Percentiles rank a stretch among this genome's conserved stretches.
Conservation (phyloP, 92 coral and sea anemone species). For the Nematostella vectensis region DNA sequence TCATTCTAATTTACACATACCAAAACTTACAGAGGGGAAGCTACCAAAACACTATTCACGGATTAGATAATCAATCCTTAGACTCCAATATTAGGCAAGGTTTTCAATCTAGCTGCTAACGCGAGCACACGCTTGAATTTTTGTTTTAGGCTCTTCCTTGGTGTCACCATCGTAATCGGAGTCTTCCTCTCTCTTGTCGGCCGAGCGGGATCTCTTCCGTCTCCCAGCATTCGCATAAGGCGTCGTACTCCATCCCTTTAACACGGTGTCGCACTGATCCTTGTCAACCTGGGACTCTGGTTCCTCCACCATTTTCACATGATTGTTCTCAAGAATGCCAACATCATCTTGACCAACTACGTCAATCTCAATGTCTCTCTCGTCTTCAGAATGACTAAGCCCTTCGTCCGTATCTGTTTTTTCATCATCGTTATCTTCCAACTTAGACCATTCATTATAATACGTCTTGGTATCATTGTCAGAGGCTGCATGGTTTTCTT, state of each 20-base stretch:
- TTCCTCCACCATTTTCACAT: constrained; percentile 32
- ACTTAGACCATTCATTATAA: constrained; percentile 1
- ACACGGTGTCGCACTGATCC: neutral
- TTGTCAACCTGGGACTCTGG: neutral
- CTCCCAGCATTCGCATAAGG: constrained; percentile 1
- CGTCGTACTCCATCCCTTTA: constrained; percentile 2
- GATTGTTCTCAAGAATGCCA: constrained; percentile 8
- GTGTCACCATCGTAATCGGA: constrained; percentile 39
- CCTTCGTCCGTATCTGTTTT: constrained; percentile 55
- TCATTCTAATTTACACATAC: no score
- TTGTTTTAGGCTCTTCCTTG: constrained; percentile 60
- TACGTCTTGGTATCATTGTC: neutral
- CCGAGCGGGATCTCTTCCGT: constrained; percentile 16
- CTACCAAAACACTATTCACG: no score
- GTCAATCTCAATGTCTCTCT: constrained; percentile 34
- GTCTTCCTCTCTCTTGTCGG: constrained; percentile 30
- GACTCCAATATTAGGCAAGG: no score
- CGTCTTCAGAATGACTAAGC: constrained; percentile 33
- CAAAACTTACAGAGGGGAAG: no score
- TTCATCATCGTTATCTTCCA: constrained; percentile 60
- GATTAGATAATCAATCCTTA: no score
- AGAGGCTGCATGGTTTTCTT: constrained; percentile 7
- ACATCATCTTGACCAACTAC: constrained; percentile 33
- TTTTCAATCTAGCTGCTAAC: constrained; percentile 71
- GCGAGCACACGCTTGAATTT: constrained; percentile 79